A percentile compares a stretch with the other conserved stretches of the same genome.
phyloP scores from a whole-genome alignment of 1,140 invertebrate species.

The Drosophila yakuba region DNA sequence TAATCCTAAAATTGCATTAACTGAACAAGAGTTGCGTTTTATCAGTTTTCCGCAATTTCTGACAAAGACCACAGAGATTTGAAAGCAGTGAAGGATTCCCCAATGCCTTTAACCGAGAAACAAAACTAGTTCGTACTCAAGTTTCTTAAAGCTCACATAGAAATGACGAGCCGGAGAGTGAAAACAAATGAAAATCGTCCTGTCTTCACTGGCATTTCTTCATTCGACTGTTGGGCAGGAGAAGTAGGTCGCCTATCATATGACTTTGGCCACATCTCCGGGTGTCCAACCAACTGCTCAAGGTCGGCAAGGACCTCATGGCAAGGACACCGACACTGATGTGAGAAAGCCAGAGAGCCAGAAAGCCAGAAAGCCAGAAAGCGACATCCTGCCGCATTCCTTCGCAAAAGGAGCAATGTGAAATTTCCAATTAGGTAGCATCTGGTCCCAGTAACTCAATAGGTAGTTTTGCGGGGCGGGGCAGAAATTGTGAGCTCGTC shows the following conservation, averaged over 20 bases:
- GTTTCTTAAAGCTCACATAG: too few relatives aligned
- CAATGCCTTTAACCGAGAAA: too few relatives aligned
- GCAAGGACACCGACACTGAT: neutral
- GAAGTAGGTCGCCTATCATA: too few relatives aligned
- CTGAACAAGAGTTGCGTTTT: too few relatives aligned
- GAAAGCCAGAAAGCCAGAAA: neutral
- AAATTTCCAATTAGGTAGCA: constrained; percentile 78
- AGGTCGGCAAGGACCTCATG: neutral
- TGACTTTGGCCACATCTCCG: neutral
- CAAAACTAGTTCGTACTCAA: too few relatives aligned
- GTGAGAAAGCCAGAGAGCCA: constrained; percentile 14
- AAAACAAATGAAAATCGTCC: too few relatives aligned
- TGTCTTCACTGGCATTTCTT: neutral
- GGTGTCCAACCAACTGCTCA: neutral
- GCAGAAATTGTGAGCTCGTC: constrained; percentile 41
- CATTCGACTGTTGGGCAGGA: too few relatives aligned
- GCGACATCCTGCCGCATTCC: constrained; percentile 58
- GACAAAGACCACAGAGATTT: neutral
- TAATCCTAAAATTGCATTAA: too few relatives aligned
- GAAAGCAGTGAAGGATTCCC: too few relatives aligned
- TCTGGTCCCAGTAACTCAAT: constrained; percentile 54
- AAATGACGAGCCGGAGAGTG: too few relatives aligned
- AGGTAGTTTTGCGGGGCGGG: neutral
- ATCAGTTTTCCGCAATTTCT: too few relatives aligned
- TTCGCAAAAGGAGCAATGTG: constrained; percentile 32